Percentiles rank a stretch among this genome's conserved stretches.
These are phyloP conservation scores for Dreissena polymorpha DNA, from an alignment of 1,140 invertebrate species.

Conservation along the genomic window DNA sequence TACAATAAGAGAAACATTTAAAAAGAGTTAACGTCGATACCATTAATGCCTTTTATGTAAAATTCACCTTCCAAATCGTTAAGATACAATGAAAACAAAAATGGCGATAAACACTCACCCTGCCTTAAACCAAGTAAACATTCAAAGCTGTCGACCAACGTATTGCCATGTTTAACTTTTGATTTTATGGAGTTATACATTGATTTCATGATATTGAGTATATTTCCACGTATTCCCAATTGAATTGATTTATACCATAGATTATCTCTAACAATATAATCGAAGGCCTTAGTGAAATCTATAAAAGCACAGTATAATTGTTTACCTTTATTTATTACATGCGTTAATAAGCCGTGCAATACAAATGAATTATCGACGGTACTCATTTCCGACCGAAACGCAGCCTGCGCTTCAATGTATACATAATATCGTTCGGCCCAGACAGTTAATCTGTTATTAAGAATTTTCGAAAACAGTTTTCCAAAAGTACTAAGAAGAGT, in stretches of 20 bases:
- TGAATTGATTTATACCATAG: conserved; percentile 22
- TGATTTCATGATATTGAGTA: no score
- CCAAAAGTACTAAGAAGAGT: conserved; percentile 34
- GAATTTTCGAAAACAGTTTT: no score
- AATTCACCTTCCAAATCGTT: no score
- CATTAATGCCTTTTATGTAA: no score
- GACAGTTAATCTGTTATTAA: neutral
- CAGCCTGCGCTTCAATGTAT: conserved; percentile 19
- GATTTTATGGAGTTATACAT: no score
- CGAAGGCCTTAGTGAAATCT: conserved; percentile 29
- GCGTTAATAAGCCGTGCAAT: conserved; percentile 8
- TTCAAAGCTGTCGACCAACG: no score
- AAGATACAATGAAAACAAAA: no score
- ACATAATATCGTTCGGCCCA: conserved; percentile 15
- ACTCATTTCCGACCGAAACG: conserved; percentile 4
- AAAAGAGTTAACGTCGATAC: no score
- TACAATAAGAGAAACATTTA: no score
- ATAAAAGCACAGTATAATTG: conserved; percentile 9
- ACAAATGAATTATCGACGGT: conserved; percentile 13
- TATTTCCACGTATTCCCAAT: neutral
- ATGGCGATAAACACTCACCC: no score
- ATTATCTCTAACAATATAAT: conserved; percentile 37
- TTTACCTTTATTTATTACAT: conserved; percentile 13
- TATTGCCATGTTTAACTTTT: no score
- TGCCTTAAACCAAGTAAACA: no score